These are phyloP conservation scores for Drosophila kurseongensis DNA, from an alignment of 1,140 invertebrate genomes.

Conservation along the genomic window DNA sequence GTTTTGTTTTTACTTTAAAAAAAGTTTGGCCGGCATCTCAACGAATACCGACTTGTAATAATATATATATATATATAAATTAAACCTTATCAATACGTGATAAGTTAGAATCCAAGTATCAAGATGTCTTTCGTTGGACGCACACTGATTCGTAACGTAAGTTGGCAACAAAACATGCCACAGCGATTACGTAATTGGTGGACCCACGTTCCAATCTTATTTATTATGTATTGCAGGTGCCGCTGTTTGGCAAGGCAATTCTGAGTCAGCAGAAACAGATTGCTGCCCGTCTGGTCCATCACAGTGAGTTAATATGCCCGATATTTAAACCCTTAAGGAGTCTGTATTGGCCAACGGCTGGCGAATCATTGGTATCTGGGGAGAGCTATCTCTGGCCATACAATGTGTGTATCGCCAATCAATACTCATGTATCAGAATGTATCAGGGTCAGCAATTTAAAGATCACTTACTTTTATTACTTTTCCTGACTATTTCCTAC, in stretches of 20 bases:
- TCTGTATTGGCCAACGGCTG: neutral
- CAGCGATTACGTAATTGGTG: constrained; percentile 65
- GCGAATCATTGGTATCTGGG: too few relatives aligned
- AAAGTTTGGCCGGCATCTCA: constrained; percentile 7
- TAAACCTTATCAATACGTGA: neutral
- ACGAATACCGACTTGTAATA: constrained; percentile 10
- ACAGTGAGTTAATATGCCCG: constrained; percentile 57
- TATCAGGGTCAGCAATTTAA: too few relatives aligned
- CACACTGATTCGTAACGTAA: constrained; percentile 72
- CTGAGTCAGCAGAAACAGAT: constrained; percentile 49
- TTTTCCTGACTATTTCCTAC: too few relatives aligned
- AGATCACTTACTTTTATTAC: too few relatives aligned
- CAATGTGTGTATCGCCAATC: too few relatives aligned
- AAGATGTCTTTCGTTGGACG: constrained; percentile 77
- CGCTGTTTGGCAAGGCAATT: constrained; percentile 54
- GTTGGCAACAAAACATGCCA: constrained; percentile 52
- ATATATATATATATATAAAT: too few relatives aligned
- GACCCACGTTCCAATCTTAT: constrained; percentile 15
- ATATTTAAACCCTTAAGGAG: neutral
- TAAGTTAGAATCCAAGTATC: constrained; percentile 2
- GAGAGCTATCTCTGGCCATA: too few relatives aligned
- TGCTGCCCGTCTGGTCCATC: constrained; percentile 64
- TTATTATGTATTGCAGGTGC: constrained; percentile 58
- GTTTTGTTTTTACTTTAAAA: constrained; percentile 24
- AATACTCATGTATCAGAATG: too few relatives aligned